Conservation (phyloP, 2,113 vertebrate species). For the Trinectes maculatus region DNA sequence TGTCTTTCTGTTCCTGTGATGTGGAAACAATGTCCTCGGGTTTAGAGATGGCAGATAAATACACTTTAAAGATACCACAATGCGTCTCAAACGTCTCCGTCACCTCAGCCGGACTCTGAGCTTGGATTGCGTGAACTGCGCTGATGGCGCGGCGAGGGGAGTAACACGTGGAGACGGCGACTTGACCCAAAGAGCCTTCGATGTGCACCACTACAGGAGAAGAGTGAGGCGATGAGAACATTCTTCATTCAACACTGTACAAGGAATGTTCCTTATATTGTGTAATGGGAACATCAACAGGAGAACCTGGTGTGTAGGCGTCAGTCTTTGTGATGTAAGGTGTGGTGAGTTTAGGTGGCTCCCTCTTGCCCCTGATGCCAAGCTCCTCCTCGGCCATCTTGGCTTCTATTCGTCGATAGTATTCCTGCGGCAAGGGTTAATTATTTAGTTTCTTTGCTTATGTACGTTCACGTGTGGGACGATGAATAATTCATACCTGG, state of each 20-base stretch:
- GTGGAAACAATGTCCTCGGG: neutral
- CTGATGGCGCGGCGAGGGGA: constrained; percentile 93
- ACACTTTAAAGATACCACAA: neutral
- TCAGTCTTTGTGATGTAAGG: constrained; percentile 92
- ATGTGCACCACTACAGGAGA: constrained; percentile 89
- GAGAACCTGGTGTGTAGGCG: constrained; percentile 87
- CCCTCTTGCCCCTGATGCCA: constrained; percentile 82
- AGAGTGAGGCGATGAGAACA: too few relatives aligned
- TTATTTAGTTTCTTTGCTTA: neutral
- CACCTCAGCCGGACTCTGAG: constrained; percentile 85
- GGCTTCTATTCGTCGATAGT: constrained; percentile 89
- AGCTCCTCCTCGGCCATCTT: constrained; percentile 88
- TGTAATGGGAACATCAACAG: too few relatives aligned
- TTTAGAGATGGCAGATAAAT: neutral
- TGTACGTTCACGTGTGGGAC: neutral
- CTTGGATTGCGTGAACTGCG: constrained; percentile 87
- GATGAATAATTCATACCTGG: constrained; percentile 82
- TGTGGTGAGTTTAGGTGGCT: constrained; percentile 89
- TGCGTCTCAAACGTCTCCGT: neutral
- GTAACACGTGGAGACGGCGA: constrained; percentile 94
- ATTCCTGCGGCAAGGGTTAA: constrained; percentile 77
- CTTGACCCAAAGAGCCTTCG: constrained; percentile 93
- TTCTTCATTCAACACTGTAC: too few relatives aligned
- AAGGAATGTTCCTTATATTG: too few relatives aligned
- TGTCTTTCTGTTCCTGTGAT: constrained; percentile 80